Percentiles rank a stretch among this genome's conserved stretches.
Conservation (phyloP, 2,113 vertebrate genomes). For the Bufo bufo region DNA sequence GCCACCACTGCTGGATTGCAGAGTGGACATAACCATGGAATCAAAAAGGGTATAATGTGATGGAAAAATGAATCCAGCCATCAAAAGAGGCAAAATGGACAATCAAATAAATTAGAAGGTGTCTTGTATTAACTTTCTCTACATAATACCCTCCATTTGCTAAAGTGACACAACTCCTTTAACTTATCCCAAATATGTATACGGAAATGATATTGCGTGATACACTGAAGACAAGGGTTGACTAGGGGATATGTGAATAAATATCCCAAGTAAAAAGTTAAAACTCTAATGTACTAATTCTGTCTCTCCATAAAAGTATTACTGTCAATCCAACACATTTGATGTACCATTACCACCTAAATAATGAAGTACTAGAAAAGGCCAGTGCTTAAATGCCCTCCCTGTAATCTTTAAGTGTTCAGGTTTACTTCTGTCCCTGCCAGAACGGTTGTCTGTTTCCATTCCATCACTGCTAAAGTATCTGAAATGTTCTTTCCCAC, state of each 20-base stretch:
- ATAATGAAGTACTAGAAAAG: constrained; percentile 22
- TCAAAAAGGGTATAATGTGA: no score
- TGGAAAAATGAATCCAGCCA: no score
- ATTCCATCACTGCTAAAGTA: constrained; percentile 45
- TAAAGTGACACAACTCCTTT: no score
- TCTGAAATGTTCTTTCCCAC: constrained; percentile 47
- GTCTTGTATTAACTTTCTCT: no score
- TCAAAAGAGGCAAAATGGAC: no score
- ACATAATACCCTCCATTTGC: no score
- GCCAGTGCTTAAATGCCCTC: constrained; percentile 21
- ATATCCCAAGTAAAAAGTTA: background rate
- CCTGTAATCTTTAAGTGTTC: constrained; percentile 14
- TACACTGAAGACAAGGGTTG: no score
- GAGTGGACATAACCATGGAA: no score
- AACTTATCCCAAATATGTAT: no score
- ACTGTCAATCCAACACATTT: background rate
- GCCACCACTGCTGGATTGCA: no score
- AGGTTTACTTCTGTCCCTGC: constrained; percentile 37
- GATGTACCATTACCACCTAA: background rate
- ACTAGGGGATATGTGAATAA: background rate
- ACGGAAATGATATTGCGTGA: no score
- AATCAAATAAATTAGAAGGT: no score
- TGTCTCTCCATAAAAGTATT: background rate
- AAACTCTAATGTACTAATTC: background rate
- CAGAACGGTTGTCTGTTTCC: constrained; percentile 53